phyloP scores from a whole-genome alignment of 2,113 vertebrate species.

The Stictonetta naevosa region DNA sequence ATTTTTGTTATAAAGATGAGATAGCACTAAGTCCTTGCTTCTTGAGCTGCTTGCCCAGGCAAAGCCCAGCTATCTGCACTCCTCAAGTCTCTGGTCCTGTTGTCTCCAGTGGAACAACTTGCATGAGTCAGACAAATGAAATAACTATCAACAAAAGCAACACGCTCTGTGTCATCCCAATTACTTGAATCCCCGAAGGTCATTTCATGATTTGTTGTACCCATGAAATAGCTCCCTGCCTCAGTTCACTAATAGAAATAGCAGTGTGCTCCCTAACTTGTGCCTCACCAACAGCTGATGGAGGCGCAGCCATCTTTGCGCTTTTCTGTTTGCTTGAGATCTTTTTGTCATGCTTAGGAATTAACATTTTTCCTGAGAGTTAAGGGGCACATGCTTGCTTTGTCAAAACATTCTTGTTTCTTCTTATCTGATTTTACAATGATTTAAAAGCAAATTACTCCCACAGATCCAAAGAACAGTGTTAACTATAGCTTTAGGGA shows the following conservation, averaged over 20 bases:
- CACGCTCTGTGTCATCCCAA: neutral
- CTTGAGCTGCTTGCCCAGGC: neutral
- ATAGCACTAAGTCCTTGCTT: neutral
- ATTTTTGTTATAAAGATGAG: neutral
- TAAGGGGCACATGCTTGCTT: neutral
- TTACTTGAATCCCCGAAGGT: neutral
- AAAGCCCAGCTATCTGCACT: neutral
- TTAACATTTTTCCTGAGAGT: neutral
- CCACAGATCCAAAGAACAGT: neutral
- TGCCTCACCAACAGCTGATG: neutral
- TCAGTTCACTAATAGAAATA: neutral
- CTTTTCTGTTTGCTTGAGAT: neutral
- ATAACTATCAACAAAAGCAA: neutral
- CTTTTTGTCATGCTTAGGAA: neutral
- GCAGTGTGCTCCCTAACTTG: neutral
- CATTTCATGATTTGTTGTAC: neutral
- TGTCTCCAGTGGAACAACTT: neutral
- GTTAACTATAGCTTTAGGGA: neutral
- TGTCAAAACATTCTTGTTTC: neutral
- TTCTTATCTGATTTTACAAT: neutral
- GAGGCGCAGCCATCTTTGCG: neutral
- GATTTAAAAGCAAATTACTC: neutral
- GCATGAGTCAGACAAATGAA: neutral
- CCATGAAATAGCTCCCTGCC: neutral
- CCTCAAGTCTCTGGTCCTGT: accelerated